phyloP scores from a whole-genome alignment of 37 sponge, comb jelly and placozoan species.

The Spongilla lacustris region DNA sequence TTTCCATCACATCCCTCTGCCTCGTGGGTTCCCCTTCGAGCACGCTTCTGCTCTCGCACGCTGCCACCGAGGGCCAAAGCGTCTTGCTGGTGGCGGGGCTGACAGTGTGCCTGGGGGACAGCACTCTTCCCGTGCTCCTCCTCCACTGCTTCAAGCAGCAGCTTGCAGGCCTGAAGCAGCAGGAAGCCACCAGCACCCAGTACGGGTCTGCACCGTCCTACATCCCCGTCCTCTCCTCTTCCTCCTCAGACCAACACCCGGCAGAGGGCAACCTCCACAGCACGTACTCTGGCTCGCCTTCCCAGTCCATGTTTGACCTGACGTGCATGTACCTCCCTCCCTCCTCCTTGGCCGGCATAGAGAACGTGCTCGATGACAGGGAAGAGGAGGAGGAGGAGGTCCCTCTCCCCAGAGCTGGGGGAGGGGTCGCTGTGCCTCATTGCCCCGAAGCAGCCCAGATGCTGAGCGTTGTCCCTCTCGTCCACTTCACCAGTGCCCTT shows the following conservation, averaged over 20 bases:
- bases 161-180: neutral
- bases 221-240: too few relatives aligned
- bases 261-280: too few relatives aligned
- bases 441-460: neutral
- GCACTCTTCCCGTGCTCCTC: neutral
- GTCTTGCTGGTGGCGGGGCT: neutral
- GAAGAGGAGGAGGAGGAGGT: neutral
- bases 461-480: conserved; percentile 1
- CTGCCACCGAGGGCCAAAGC: neutral
- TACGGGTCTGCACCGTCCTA: too few relatives aligned
- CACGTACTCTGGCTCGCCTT: too few relatives aligned
- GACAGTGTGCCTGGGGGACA: neutral
- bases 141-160: neutral
- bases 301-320: too few relatives aligned
- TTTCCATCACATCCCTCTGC: conserved; percentile 38
- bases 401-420: neutral
- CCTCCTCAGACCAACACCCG: too few relatives aligned
- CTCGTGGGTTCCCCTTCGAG: neutral
- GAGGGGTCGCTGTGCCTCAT: neutral
- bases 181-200: too few relatives aligned
- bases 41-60: neutral
- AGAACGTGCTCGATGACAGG: neutral
- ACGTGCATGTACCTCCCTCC: too few relatives aligned
- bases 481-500: neutral
- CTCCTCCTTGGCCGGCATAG: neutral